Evolutionary conservation across 2,113 vertebrate genomes (phyloP).

Genomic region (Condylura cristata): DNA sequence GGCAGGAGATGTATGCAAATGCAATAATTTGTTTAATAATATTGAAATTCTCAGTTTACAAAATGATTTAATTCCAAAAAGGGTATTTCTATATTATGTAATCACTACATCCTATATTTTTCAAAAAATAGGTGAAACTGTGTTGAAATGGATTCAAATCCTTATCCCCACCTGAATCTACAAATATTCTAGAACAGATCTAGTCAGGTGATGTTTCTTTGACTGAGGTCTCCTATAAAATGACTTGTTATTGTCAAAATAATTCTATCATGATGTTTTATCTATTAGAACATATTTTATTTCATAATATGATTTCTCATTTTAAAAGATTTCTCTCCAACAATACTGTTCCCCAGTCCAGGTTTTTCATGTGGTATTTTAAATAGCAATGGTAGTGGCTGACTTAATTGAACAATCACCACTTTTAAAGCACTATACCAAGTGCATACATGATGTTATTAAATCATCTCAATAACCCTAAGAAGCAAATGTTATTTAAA

Average conservation of each 20-base stretch:
- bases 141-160: not conserved
- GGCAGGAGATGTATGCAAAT: not conserved
- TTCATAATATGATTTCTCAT: not conserved
- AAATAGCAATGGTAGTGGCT: not conserved
- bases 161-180: not conserved
- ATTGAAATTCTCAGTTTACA: not conserved
- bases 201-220: not conserved
- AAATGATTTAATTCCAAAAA: not conserved
- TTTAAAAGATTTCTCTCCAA: not conserved
- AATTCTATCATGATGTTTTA: not conserved
- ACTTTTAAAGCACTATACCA: not conserved
- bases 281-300: not conserved
- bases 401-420: not conserved
- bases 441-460: not conserved
- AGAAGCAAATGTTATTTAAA: not conserved
- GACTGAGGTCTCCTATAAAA: not conserved
- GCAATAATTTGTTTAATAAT: not conserved
- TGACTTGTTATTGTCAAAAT: not conserved
- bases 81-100: not conserved
- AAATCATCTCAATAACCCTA: not conserved
- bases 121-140: not conserved
- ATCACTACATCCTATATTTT: not conserved
- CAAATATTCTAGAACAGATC: not conserved
- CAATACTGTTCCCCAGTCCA: not conserved
- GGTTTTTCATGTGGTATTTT: not conserved